phyloP scores from a whole-genome alignment of 1,140 invertebrate species.

The Danaus plexippus region DNA sequence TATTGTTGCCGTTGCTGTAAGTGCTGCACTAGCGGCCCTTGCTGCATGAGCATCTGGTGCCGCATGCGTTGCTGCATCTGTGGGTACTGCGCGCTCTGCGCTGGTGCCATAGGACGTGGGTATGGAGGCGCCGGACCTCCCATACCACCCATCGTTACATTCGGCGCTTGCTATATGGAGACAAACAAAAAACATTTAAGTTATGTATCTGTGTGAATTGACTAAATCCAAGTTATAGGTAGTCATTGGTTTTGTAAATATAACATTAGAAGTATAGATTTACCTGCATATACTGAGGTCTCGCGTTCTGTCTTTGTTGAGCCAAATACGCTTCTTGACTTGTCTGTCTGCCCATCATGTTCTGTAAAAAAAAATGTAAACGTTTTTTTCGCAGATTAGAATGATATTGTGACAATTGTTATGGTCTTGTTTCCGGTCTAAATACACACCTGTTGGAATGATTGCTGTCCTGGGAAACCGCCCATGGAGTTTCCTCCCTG shows the following conservation, averaged over 20 bases:
- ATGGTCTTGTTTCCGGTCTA: too few species aligned
- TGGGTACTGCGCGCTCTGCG: constrained; percentile 75
- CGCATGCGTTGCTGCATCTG: constrained; percentile 73
- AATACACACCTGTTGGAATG: constrained; percentile 64
- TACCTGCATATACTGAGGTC: constrained; percentile 71
- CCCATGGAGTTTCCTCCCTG: constrained; percentile 71
- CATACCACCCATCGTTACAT: constrained; percentile 79
- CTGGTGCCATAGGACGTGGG: constrained; percentile 63
- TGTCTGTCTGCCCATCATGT: constrained; percentile 62
- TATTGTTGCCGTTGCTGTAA: constrained; percentile 71
- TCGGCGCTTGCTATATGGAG: constrained; percentile 69
- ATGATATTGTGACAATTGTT: too few species aligned
- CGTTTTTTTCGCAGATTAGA: too few species aligned
- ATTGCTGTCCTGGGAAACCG: constrained; percentile 68
- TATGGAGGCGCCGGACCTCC: constrained; percentile 76
- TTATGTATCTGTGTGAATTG: too few species aligned
- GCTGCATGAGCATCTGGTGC: constrained; percentile 75
- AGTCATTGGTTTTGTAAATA: not conserved
- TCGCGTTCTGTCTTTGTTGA: constrained; percentile 64
- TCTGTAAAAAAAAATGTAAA: constrained; percentile 32
- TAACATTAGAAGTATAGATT: constrained; percentile 14
- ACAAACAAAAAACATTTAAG: not conserved
- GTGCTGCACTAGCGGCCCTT: constrained; percentile 70
- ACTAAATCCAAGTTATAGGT: too few species aligned
- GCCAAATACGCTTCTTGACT: constrained; percentile 67